Conservation (phyloP, 2,888 invertebrate genomes). For the Nomada flava region DNA sequence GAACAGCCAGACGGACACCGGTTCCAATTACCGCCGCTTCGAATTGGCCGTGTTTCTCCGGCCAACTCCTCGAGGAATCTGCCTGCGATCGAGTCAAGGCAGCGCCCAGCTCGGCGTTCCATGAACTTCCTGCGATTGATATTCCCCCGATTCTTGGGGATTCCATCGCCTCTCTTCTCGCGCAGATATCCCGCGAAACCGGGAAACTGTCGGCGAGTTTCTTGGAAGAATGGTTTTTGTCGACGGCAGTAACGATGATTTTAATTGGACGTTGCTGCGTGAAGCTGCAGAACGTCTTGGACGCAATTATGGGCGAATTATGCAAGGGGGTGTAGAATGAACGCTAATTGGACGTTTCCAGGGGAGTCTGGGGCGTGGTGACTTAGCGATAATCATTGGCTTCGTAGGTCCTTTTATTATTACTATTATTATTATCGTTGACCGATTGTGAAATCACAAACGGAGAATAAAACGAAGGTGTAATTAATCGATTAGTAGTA, state of each 20-base stretch:
- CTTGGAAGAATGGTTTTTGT: neutral
- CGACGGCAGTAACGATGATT: constrained; percentile 17
- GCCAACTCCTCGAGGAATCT: constrained; percentile 69
- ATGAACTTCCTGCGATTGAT: constrained; percentile 55
- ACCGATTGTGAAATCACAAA: neutral
- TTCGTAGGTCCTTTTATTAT: neutral
- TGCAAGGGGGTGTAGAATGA: neutral
- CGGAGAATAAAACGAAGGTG: neutral
- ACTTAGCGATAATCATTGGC: neutral
- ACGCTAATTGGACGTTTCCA: constrained; percentile 29
- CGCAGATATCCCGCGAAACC: neutral
- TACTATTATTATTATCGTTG: neutral
- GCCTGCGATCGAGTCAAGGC: constrained; percentile 47
- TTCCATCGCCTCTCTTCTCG: neutral
- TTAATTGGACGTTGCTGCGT: constrained; percentile 31
- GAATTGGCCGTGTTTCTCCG: constrained; percentile 75
- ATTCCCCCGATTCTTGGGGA: constrained; percentile 51
- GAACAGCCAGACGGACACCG: constrained; percentile 69
- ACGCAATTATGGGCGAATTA: constrained; percentile 26
- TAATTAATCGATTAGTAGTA: too few species aligned
- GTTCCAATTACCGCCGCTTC: constrained; percentile 76
- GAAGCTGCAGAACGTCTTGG: neutral
- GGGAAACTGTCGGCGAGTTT: neutral
- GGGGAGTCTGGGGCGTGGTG: neutral
- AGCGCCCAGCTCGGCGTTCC: constrained; percentile 38